Conservation (phyloP, 2,888 invertebrate species). For the Dendrolimus pini region DNA sequence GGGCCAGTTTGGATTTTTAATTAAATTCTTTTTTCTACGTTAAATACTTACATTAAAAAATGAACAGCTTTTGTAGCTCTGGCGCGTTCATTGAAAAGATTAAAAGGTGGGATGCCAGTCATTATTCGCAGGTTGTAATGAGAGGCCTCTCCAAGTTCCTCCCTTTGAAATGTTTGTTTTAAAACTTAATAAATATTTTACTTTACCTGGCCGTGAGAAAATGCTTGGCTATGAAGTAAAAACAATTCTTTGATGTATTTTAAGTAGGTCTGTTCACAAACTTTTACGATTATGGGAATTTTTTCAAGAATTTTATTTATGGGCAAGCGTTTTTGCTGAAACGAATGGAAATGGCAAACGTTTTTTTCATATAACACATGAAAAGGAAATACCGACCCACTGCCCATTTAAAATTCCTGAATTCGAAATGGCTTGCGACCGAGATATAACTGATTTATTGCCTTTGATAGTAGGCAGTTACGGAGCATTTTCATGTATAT, state of each 20-base stretch:
- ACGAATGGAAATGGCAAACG: neutral
- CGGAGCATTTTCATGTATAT: neutral
- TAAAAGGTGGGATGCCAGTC: conserved; percentile 14
- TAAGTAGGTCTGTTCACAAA: neutral
- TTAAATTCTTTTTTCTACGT: conserved; percentile 43
- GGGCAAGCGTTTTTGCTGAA: neutral
- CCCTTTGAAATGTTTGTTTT: conserved; percentile 9
- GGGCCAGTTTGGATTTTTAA: conserved; percentile 37
- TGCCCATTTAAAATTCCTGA: neutral
- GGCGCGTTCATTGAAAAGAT: conserved; percentile 20
- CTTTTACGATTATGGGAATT: neutral
- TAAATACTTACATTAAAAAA: conserved; percentile 36
- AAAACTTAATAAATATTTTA: conserved; percentile 7
- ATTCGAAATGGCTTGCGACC: neutral
- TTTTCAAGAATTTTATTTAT: neutral
- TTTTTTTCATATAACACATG: neutral
- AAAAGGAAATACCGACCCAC: neutral
- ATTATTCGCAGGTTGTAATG: conserved; percentile 5
- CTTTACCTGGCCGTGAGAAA: neutral
- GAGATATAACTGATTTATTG: neutral
- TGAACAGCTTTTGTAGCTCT: conserved; percentile 25
- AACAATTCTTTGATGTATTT: neutral
- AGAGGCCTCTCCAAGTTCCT: conserved; percentile 9
- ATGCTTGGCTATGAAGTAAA: neutral
- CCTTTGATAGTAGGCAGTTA: neutral